Evolutionary conservation across 2,113 vertebrate genomes (phyloP).

Genomic region (Nothoprocta perdicaria): DNA sequence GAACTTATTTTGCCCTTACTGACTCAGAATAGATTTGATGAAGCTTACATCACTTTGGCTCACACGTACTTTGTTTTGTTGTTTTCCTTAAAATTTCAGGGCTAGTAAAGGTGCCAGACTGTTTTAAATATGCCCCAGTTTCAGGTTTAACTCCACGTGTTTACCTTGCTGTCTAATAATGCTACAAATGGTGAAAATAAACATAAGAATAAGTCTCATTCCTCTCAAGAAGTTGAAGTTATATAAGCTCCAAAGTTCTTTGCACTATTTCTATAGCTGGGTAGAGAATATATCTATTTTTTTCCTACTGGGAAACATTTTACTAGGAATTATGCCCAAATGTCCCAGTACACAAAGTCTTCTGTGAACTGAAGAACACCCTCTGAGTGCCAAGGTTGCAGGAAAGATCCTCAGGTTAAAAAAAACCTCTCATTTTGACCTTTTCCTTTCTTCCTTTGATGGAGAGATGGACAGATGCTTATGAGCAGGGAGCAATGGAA

Average conservation of each 20-base stretch:
- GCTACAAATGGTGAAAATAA: neutral
- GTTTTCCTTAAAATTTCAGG: neutral
- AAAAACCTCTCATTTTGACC: neutral
- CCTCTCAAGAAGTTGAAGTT: neutral
- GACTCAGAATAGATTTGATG: accelerated
- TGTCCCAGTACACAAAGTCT: neutral
- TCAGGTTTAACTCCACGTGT: neutral
- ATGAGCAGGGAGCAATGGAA: neutral
- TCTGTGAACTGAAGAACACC: neutral
- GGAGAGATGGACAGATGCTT: neutral
- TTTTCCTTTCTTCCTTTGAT: conserved; percentile 4
- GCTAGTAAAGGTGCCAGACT: neutral
- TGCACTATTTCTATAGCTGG: neutral
- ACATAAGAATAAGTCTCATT: neutral
- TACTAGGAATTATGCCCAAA: neutral
- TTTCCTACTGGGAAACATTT: neutral
- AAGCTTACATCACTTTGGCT: neutral
- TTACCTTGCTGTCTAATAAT: neutral
- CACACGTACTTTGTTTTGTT: neutral
- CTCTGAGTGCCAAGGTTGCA: neutral
- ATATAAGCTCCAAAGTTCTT: neutral
- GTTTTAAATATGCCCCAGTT: neutral
- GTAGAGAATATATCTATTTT: neutral
- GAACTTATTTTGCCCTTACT: neutral
- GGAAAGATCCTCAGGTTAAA: neutral